Evolutionary conservation across 1,140 invertebrate species (phyloP).

Genomic region (Drosophila neocordata): DNA sequence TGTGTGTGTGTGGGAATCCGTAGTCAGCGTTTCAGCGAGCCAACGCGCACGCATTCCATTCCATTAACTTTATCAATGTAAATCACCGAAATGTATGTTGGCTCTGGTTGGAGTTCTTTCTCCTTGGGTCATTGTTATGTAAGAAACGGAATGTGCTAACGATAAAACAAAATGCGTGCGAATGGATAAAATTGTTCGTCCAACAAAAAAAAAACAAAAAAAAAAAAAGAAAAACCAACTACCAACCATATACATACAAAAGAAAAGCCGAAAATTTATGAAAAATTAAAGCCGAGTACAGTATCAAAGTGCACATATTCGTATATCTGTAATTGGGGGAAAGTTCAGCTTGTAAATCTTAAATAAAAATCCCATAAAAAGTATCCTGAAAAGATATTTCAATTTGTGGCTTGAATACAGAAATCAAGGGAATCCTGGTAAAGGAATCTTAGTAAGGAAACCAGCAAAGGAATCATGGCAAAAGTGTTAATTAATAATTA

Average conservation of each 20-base stretch:
- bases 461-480: too few relatives aligned
- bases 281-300: neutral
- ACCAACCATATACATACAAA: neutral
- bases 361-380: too few relatives aligned
- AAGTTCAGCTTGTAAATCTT: too few relatives aligned
- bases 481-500: too few relatives aligned
- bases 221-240: neutral
- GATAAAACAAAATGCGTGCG: slow-evolving; percentile 39
- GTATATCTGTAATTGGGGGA: too few relatives aligned
- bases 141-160: slow-evolving; percentile 26
- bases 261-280: neutral
- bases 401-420: too few relatives aligned
- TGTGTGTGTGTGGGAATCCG: slow-evolving; percentile 12
- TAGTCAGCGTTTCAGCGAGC: slow-evolving; percentile 54
- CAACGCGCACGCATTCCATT: slow-evolving; percentile 71
- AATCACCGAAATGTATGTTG: slow-evolving; percentile 77
- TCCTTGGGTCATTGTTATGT: slow-evolving; percentile 37
- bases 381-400: too few relatives aligned
- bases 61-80: slow-evolving; percentile 80
- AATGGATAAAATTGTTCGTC: slow-evolving; percentile 16
- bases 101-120: slow-evolving; percentile 41
- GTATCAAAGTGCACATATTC: neutral
- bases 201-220: neutral
- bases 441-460: too few relatives aligned
- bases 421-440: too few relatives aligned